These are phyloP conservation scores for Lamprotornis superbus DNA, from an alignment of 2,113 vertebrate species.

Conservation along the genomic window DNA sequence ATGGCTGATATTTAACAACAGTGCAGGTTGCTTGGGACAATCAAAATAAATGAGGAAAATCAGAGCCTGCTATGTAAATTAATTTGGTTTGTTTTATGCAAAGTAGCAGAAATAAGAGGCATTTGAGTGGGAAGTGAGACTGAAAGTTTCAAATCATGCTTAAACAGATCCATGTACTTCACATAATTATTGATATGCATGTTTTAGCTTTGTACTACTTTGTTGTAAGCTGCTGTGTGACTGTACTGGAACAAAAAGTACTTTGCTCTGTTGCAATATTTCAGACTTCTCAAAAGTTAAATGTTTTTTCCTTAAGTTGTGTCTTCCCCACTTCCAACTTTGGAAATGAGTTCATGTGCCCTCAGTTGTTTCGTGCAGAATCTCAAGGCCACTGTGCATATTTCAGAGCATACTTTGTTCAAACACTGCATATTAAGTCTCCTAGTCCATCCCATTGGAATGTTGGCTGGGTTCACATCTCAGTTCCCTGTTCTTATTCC, in stretches of 20 bases:
- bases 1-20: neutral
- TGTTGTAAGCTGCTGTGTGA: neutral
- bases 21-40: neutral
- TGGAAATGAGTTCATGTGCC: neutral
- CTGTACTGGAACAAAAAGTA: neutral
- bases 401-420: neutral
- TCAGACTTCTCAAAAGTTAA: neutral
- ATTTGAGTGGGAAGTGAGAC: neutral
- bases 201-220: neutral
- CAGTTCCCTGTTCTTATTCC: neutral
- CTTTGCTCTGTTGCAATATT: neutral
- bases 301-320: neutral
- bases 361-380: neutral
- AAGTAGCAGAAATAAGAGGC: neutral
- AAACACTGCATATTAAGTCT: neutral
- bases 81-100: neutral
- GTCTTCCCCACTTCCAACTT: neutral
- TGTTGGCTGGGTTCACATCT: neutral
- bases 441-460: neutral
- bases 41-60: neutral
- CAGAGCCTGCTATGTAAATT: neutral
- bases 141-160: neutral
- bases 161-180: neutral
- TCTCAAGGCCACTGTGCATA: neutral
- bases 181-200: fast-evolving